A percentile compares a stretch with the other conserved stretches of the same genome.
phyloP scores from a whole-genome alignment of 2,113 vertebrate genomes.

The Callaeas wilsoni region DNA sequence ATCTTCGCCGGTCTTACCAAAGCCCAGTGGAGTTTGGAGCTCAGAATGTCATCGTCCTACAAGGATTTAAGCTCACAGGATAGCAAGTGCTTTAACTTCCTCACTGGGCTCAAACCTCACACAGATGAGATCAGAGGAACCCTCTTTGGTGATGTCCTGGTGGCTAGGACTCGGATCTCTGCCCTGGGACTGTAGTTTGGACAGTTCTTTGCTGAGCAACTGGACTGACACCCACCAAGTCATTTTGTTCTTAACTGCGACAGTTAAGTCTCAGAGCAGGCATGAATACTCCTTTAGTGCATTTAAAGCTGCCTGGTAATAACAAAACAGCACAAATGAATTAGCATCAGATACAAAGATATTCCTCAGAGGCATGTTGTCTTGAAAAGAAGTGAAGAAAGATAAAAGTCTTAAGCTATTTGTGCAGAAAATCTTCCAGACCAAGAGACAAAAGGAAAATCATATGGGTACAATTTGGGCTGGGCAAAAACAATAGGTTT shows the following conservation, averaged over 20 bases:
- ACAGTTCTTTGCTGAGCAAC: neutral
- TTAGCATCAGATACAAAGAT: neutral
- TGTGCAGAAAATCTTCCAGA: neutral
- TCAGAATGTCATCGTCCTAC: neutral
- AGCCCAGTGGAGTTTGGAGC: neutral
- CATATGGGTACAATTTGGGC: neutral
- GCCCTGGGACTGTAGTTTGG: neutral
- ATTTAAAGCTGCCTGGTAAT: neutral
- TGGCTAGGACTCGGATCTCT: neutral
- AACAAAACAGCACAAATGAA: neutral
- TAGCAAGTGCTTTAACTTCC: neutral
- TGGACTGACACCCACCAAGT: neutral
- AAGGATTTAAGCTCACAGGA: neutral
- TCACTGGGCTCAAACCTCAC: neutral
- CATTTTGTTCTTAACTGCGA: neutral
- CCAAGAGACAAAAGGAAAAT: neutral
- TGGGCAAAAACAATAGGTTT: neutral
- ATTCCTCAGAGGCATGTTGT: neutral
- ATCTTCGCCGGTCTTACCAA: neutral
- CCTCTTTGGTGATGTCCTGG: neutral
- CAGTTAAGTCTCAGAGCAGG: neutral
- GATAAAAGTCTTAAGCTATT: neutral
- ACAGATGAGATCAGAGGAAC: neutral
- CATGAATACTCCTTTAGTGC: neutral
- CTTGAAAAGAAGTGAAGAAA: neutral